These are phyloP conservation scores for Intellagama lesueurii DNA, from an alignment of 2,797 vertebrate genomes.

Conservation along the genomic window DNA sequence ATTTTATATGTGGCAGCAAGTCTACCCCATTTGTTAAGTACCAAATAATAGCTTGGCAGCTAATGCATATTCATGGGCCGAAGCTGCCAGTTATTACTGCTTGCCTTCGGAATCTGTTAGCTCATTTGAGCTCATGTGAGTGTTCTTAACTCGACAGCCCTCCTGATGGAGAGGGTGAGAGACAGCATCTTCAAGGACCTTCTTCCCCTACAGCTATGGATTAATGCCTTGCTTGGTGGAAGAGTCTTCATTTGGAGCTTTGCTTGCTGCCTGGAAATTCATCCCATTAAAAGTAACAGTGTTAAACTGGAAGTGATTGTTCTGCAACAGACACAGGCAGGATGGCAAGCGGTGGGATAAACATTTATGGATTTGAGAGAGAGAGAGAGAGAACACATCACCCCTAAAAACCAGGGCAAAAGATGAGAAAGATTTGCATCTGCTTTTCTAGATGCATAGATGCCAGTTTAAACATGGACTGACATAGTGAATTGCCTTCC, in stretches of 20 bases:
- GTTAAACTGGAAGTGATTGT: not conserved
- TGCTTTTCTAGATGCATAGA: not conserved
- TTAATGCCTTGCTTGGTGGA: not conserved
- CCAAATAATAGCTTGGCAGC: slow-evolving; percentile 2
- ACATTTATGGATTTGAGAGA: too few relatives aligned
- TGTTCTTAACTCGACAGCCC: not conserved
- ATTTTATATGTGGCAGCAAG: slow-evolving; percentile 10
- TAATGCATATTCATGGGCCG: slow-evolving; percentile 2
- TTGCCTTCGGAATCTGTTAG: not conserved
- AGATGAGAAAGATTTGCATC: not conserved
- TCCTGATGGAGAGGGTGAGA: not conserved
- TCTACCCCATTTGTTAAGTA: slow-evolving; percentile 1
- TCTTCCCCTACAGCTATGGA: not conserved
- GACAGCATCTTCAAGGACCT: not conserved
- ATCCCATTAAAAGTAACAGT: too few relatives aligned
- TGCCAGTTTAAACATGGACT: not conserved
- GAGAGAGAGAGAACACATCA: too few relatives aligned
- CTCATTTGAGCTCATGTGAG: not conserved
- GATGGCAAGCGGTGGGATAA: too few relatives aligned
- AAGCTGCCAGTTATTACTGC: slow-evolving; percentile 1
- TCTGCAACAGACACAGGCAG: too few relatives aligned
- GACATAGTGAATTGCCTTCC: too few relatives aligned
- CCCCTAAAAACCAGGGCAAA: not conserved
- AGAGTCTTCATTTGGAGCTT: not conserved
- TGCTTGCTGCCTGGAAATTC: not conserved